phyloP scores from a whole-genome alignment of 2,113 vertebrate genomes.

The Circaetus cinerascens region DNA sequence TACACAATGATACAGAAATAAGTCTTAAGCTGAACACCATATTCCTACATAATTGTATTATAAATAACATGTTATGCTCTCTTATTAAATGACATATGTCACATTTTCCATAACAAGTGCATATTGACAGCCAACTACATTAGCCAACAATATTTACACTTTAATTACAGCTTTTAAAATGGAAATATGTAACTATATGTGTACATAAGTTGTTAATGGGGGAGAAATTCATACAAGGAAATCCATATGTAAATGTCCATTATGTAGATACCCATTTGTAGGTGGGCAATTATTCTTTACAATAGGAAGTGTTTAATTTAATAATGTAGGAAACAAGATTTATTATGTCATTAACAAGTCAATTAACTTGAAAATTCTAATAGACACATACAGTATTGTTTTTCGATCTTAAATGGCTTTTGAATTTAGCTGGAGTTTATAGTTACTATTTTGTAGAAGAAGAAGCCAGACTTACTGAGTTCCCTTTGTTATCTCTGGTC shows the following conservation, averaged over 20 bases:
- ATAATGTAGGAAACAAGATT: not conserved
- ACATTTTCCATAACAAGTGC: constrained; percentile 6
- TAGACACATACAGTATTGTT: not conserved
- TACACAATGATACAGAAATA: not conserved
- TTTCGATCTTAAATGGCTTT: not conserved
- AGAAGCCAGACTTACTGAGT: not conserved
- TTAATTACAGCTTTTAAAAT: constrained; percentile 31
- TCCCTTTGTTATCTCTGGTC: not conserved
- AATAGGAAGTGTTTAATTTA: not conserved
- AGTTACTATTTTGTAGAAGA: not conserved
- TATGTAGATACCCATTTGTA: not conserved
- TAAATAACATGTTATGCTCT: not conserved
- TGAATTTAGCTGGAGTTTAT: not conserved
- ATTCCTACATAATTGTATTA: not conserved
- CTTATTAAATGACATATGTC: constrained; percentile 42
- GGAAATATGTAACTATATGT: not conserved
- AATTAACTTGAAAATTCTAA: not conserved
- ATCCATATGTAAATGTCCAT: not conserved
- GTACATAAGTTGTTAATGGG: not conserved
- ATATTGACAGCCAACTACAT: constrained; percentile 12
- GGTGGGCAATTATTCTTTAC: not conserved
- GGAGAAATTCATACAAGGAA: not conserved
- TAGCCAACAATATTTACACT: constrained; percentile 53
- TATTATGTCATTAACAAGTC: not conserved
- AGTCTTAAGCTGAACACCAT: not conserved